Percentiles rank a stretch among this genome's conserved stretches.
These are phyloP conservation scores for Coregonus suidteri DNA, from an alignment of 2,797 vertebrate species.

Conservation along the genomic window DNA sequence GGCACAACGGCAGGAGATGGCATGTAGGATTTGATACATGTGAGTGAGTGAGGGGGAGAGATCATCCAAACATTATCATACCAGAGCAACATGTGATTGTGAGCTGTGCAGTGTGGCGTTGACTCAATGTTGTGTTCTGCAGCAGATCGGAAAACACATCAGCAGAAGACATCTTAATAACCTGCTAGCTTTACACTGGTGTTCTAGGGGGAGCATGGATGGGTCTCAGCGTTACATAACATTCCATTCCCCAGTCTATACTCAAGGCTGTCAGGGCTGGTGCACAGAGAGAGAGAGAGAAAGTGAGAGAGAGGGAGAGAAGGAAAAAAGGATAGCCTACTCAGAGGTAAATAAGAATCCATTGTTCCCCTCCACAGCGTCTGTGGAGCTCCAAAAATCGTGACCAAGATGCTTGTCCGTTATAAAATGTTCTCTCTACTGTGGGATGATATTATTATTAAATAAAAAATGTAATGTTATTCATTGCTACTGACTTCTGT, in stretches of 20 bases:
- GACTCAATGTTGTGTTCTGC: conserved; percentile 23
- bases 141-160: conserved; percentile 4
- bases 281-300: conserved; percentile 53
- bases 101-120: neutral
- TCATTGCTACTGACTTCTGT: conserved; percentile 40
- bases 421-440: conserved; percentile 44
- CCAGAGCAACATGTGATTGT: conserved; percentile 22
- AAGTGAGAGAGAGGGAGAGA: conserved; percentile 22
- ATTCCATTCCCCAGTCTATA: conserved; percentile 9
- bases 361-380: conserved; percentile 39
- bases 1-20: neutral
- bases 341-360: conserved; percentile 44
- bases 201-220: neutral
- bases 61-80: conserved; percentile 10
- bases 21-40: neutral
- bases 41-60: neutral
- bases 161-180: conserved; percentile 58
- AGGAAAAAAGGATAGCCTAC: neutral
- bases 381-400: conserved; percentile 34
- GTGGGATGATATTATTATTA: neutral
- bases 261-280: conserved; percentile 58
- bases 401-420: conserved; percentile 32
- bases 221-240: conserved; percentile 22
- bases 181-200: conserved; percentile 48
- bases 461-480: conserved; percentile 22